Evolutionary conservation across 2,888 invertebrate species (phyloP).

Genomic region (Terebella lapidaria): DNA sequence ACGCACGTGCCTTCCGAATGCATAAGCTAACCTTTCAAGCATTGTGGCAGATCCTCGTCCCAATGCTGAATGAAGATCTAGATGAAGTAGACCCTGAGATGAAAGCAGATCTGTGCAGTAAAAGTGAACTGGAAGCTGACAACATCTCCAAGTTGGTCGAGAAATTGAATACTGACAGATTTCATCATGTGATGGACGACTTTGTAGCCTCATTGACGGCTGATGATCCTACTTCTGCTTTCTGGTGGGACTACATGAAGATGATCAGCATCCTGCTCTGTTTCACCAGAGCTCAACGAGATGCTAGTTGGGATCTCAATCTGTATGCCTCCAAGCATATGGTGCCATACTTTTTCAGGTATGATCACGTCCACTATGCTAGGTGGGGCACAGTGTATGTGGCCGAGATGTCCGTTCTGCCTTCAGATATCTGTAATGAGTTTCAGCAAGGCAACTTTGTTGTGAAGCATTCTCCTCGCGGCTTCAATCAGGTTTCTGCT

Average conservation of each 20-base stretch:
- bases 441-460: constrained; percentile 16
- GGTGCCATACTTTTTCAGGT: constrained; percentile 7
- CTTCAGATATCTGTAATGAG: constrained; percentile 2
- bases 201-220: neutral
- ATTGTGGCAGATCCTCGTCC: constrained; percentile 10
- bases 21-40: constrained; percentile 13
- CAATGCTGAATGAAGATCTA: constrained; percentile 2
- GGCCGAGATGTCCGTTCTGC: neutral
- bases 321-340: constrained; percentile 4
- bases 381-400: constrained; percentile 9
- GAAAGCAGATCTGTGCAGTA: neutral
- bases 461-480: constrained; percentile 8
- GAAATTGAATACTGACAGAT: constrained; percentile 1
- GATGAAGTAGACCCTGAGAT: neutral
- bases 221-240: constrained; percentile 1
- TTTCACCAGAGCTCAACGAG: constrained; percentile 6
- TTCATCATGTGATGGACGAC: neutral
- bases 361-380: constrained; percentile 9
- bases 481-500: constrained; percentile 14
- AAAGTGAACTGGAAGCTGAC: neutral
- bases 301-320: constrained; percentile 6
- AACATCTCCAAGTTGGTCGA: neutral
- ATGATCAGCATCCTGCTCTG: constrained; percentile 5
- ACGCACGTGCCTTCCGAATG: constrained; percentile 9
- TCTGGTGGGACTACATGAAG: constrained; percentile 7